Percentiles rank a stretch among this genome's conserved stretches.
phyloP scores from a whole-genome alignment of 1,140 invertebrate species.

The Brachionus angularis region DNA sequence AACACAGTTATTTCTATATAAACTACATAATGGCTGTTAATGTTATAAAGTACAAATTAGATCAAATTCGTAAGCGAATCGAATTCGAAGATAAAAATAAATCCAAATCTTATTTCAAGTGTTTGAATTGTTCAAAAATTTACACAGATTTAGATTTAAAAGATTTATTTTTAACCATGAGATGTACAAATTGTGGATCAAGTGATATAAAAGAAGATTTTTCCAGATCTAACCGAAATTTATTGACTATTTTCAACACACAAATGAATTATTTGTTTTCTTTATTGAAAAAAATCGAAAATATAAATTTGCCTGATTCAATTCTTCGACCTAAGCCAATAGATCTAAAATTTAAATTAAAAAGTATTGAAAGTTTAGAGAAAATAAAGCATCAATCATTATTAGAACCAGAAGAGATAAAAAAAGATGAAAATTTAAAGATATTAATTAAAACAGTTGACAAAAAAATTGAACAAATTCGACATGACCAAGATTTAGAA shows the following conservation, averaged over 20 bases:
- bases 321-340: constrained; percentile 2
- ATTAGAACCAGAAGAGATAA: neutral
- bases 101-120: neutral
- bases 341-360: neutral
- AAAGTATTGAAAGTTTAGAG: neutral
- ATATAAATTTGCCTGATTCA: neutral
- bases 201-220: constrained; percentile 10
- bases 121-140: neutral
- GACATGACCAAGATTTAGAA: neutral
- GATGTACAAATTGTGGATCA: neutral
- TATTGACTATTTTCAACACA: constrained; percentile 6
- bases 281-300: constrained; percentile 20
- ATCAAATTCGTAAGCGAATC: constrained; percentile 9
- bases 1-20: constrained; percentile 1
- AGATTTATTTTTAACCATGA: constrained; percentile 39
- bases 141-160: constrained; percentile 19
- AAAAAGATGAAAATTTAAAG: constrained; percentile 2
- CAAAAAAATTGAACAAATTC: neutral
- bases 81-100: constrained; percentile 5
- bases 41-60: constrained; percentile 34
- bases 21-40: constrained; percentile 12
- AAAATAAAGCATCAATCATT: neutral
- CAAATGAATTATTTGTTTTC: constrained; percentile 9
- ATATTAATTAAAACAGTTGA: neutral
- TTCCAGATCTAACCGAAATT: neutral